Base-by-base conservation (phyloP, 2,113 vertebrate species). In the Pipra filicauda region DNA sequence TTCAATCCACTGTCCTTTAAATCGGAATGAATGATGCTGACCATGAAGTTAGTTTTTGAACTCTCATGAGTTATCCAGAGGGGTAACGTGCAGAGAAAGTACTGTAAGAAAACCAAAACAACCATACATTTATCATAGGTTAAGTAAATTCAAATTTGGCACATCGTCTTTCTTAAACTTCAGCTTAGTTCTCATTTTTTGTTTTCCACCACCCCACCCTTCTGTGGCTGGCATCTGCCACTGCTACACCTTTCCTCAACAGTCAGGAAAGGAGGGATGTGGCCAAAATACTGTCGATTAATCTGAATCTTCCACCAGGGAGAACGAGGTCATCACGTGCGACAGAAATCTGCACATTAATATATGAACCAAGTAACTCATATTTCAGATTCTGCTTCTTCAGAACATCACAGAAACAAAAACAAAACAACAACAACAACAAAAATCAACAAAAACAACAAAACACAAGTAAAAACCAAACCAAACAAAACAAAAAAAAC, bases 291-390 rank as follows among this genome's bases (percentile, higher is more conserved):
- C 11, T 43, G 30, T 11, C 3, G 1, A 83, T 20, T 39, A 71
- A 85, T 11, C 19, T 43, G 77, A 91, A 57, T 92, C 75, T 96
- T 91, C 70, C 91, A 93, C 81, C 37, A 52, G 21, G 55, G 51
- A 91, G 39, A 79, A 88, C 5, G 33, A 96, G 81, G 72, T 88
- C 89, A 70, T 18, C 41, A 71, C 15, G 31, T 79, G 81, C 20
- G 8, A 17, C 44, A 74, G 84, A 95, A 85, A 95, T 78, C 83
- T 89, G 86, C 70, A 48, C 58, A 59, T 51, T 94, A 92, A 95
- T 89, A 59, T 54, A 57, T 55, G 77, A 96, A 86, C 86, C 82
- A 95, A 78, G 49, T 58, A 79, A 88, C 58, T 8, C 54, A 3
- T 19, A 39, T 13, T 78, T 90, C 55, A 69, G 30, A 46, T 49